These are phyloP conservation scores for Brachypalpus laphriformis DNA, from an alignment of 2,888 invertebrate genomes.

Conservation along the genomic window DNA sequence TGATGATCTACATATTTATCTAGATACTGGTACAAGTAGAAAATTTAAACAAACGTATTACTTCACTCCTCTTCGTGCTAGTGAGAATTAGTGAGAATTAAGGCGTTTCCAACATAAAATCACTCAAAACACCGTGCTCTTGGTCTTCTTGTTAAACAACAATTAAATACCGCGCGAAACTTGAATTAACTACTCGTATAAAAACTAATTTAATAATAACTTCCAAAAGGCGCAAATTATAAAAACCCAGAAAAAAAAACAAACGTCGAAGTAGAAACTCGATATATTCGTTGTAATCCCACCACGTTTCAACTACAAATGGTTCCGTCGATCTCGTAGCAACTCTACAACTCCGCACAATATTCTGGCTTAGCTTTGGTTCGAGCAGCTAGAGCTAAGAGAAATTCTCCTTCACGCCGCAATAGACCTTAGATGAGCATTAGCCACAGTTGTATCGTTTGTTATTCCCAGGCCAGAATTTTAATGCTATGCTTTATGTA, in stretches of 20 bases:
- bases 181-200: background rate
- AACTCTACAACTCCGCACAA: constrained; percentile 55
- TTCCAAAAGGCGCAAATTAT: constrained; percentile 33
- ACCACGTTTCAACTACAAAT: constrained; percentile 72
- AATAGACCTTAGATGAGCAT: constrained; percentile 31
- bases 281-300: constrained; percentile 72
- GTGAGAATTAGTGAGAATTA: constrained; percentile 24
- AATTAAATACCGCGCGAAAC: constrained; percentile 11
- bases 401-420: constrained; percentile 49
- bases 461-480: constrained; percentile 47
- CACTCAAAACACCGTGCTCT: constrained; percentile 5
- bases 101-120: constrained; percentile 53
- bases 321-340: constrained; percentile 58
- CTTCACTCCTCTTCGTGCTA: constrained; percentile 58
- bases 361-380: constrained; percentile 44
- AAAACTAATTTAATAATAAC: background rate
- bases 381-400: constrained; percentile 50
- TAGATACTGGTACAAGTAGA: background rate
- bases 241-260: background rate
- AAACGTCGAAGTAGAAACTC: constrained; percentile 49
- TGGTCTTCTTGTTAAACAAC: background rate
- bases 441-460: constrained; percentile 45
- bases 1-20: background rate
- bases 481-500: constrained; percentile 33
- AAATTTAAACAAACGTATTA: constrained; percentile 38